phyloP scores from a whole-genome alignment of 2,888 invertebrate genomes.

The Isotomurus palustris region DNA sequence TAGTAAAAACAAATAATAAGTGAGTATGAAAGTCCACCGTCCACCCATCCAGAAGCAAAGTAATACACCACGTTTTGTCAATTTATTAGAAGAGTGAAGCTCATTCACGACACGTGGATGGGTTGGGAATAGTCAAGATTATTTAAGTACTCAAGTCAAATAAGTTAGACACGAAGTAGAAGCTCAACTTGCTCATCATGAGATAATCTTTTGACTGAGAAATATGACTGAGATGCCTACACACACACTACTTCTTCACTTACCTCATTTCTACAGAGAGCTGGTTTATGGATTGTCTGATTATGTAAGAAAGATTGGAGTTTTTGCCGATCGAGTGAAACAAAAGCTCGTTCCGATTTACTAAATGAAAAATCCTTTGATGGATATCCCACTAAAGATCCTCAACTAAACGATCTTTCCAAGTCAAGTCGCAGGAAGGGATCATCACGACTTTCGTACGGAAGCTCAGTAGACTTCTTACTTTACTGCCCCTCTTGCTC shows the following conservation, averaged over 20 bases:
- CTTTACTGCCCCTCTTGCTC: neutral
- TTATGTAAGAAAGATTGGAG: neutral
- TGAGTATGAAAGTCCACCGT: no score
- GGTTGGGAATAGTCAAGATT: constrained; percentile 18
- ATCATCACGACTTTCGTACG: constrained; percentile 35
- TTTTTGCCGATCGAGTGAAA: no score
- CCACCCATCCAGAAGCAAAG: constrained; percentile 37
- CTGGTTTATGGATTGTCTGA: neutral
- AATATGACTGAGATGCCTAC: neutral
- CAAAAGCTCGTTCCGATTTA: neutral
- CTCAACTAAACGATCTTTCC: constrained; percentile 32
- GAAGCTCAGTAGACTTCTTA: neutral
- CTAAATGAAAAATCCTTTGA: neutral
- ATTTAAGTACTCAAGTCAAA: constrained; percentile 11
- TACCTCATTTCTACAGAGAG: neutral
- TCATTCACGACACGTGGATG: constrained; percentile 36
- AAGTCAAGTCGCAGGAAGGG: constrained; percentile 23
- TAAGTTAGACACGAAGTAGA: constrained; percentile 31
- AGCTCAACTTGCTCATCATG: constrained; percentile 8
- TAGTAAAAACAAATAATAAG: no score
- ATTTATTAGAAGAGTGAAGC: constrained; percentile 33
- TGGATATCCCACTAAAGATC: constrained; percentile 5
- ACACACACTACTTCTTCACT: neutral
- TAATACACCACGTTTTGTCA: constrained; percentile 40
- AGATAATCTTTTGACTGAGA: neutral